Conservation (phyloP, 2,113 vertebrate species). For the Boulengeromyrus knoepffleri region DNA sequence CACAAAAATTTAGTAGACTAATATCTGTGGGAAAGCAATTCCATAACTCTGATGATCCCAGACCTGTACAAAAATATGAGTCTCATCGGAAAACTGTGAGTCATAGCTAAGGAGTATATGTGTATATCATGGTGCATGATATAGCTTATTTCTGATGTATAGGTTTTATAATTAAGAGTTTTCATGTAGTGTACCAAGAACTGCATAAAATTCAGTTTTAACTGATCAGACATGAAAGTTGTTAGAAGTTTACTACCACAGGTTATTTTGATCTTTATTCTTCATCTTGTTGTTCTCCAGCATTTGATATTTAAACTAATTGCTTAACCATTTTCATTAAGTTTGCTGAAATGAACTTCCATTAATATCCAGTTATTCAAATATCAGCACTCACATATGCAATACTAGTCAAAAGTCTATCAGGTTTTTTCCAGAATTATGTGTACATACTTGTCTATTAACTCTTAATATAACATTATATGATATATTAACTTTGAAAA, state of each 20-base stretch:
- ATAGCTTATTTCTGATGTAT: background rate
- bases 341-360: background rate
- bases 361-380: background rate
- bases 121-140: background rate
- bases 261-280: background rate
- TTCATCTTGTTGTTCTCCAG: background rate
- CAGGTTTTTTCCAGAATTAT: background rate
- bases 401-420: background rate
- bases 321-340: background rate
- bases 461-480: no score
- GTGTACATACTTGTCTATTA: background rate
- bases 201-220: background rate
- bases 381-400: background rate
- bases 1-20: background rate
- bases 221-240: background rate
- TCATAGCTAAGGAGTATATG: background rate
- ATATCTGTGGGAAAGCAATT: background rate
- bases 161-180: background rate
- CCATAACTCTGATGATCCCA: background rate
- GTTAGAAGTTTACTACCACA: background rate
- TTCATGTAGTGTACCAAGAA: background rate
- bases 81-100: background rate
- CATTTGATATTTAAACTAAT: background rate
- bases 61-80: background rate
- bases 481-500: no score